Evolutionary conservation across 2,888 invertebrate species (phyloP), one percentile per base, ranked within the genome.

Genomic region (Oegoconia quadripuncta): DNA sequence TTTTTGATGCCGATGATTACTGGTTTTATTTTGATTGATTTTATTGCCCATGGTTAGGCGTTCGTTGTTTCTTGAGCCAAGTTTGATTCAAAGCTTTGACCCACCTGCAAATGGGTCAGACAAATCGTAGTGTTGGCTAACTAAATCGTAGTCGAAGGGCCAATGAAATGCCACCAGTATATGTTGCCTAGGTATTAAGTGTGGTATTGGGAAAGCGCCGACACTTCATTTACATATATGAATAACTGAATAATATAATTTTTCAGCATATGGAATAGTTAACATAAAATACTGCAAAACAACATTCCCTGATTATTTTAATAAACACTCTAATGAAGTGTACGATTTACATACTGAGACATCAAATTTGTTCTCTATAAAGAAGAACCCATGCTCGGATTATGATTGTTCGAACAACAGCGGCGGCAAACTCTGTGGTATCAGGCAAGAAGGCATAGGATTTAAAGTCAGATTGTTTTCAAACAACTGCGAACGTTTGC

Each of bases 401-500:
- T 50, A 23, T 17, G 44, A 49, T 44, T 39, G 48, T 41, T 4
- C 25, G 1, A 44, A 18, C 36, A 32, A 7, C 26, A 28, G 1
- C 33, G 31, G 29, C 1, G 33, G 47, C 9, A 37, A 47, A 32
- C 56, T 78, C 0, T 84, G 84, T 36, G 79, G 64, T 0, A 64
- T 81, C 3, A 53, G 54, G 49, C 41, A 55, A 52, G 65, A 76
- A 3, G 76, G 70, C 0, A 32, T 48, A 1, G 83, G 80, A 2
- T 83, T 62, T 37, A 64, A 52, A 49, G 39, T 80, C 3, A 65
- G 67, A 52, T 34, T 64, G 20, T 84, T 86, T 34, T 7, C 44
- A 11, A 72, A 68, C 36, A 51, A 64, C 54, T 84, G 84, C 38
- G 44, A 61, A 2, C 50, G 84, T 0, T n/a, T 36, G 0, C 60